Evolutionary conservation across 2,888 invertebrate species (phyloP).

Genomic region (Chesias legatella): DNA sequence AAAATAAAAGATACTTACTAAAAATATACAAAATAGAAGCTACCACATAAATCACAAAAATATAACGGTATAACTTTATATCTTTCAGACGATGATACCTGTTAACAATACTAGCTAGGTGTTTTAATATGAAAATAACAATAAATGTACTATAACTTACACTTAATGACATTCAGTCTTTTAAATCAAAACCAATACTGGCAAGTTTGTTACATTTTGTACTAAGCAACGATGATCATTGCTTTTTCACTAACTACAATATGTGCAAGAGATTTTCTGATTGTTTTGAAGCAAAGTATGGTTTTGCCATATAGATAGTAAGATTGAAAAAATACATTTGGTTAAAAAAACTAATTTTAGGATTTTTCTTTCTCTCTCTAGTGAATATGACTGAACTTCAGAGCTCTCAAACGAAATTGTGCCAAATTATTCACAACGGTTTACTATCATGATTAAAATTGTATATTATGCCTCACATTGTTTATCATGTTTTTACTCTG

Average conservation of each 20-base stretch:
- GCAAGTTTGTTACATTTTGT: slow-evolving; percentile 79
- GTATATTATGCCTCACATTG: no score
- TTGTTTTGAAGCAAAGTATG: no score
- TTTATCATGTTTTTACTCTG: no score
- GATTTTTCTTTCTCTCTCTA: no score
- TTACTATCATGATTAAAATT: no score
- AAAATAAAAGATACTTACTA: slow-evolving; percentile 14
- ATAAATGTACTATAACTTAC: slow-evolving; percentile 51
- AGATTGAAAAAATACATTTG: no score
- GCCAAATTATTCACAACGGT: no score
- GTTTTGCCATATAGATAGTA: no score
- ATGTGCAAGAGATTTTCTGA: slow-evolving; percentile 3
- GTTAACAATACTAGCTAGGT: slow-evolving; percentile 39
- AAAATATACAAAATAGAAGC: slow-evolving; percentile 33
- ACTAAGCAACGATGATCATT: slow-evolving; percentile 69
- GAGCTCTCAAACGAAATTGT: no score
- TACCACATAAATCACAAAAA: slow-evolving; percentile 45
- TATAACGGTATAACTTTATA: slow-evolving; percentile 15
- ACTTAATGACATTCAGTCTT: slow-evolving; percentile 78
- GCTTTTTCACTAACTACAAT: slow-evolving; percentile 63
- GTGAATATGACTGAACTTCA: no score
- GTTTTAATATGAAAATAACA: slow-evolving; percentile 59
- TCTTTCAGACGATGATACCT: slow-evolving; percentile 19
- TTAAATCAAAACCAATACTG: slow-evolving; percentile 79
- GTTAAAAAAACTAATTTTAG: no score